Percentiles rank a stretch among this genome's conserved stretches.
Evolutionary conservation across 1,140 invertebrate genomes (phyloP).

Genomic region (Gryon sp.): DNA sequence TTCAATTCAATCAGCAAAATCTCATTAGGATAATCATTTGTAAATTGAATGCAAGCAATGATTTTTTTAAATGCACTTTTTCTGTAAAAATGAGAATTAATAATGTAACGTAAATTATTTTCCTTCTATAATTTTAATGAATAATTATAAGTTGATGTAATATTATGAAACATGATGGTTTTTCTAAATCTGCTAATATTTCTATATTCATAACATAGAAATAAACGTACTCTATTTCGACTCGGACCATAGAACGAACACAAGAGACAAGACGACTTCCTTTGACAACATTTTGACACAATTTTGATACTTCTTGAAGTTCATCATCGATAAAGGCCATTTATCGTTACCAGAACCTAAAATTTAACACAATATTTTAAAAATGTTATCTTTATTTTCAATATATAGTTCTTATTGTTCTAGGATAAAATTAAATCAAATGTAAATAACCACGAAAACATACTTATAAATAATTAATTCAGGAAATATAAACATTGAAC

Average conservation of each 20-base stretch:
- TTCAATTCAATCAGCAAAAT: conserved; percentile 86
- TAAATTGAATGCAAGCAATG: conserved; percentile 84
- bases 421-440: too few relatives aligned
- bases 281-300: conserved; percentile 82
- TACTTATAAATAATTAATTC: too few relatives aligned
- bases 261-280: conserved; percentile 85
- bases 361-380: too few relatives aligned
- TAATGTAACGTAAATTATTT: neutral
- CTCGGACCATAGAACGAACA: conserved; percentile 83
- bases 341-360: too few relatives aligned
- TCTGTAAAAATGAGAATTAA: conserved; percentile 68
- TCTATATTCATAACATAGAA: neutral
- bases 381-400: too few relatives aligned
- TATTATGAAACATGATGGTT: too few relatives aligned
- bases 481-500: too few relatives aligned
- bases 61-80: conserved; percentile 83
- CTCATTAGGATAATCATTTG: conserved; percentile 81
- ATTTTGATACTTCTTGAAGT: conserved; percentile 82
- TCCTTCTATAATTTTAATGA: too few relatives aligned
- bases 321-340: conserved; percentile 85
- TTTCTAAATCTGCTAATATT: too few relatives aligned
- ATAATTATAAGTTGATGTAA: too few relatives aligned
- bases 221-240: conserved; percentile 82
- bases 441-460: too few relatives aligned
- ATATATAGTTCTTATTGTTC: too few relatives aligned